These are phyloP conservation scores for Epinotia ramella DNA, from an alignment of 2,888 invertebrate species.

Conservation along the genomic window DNA sequence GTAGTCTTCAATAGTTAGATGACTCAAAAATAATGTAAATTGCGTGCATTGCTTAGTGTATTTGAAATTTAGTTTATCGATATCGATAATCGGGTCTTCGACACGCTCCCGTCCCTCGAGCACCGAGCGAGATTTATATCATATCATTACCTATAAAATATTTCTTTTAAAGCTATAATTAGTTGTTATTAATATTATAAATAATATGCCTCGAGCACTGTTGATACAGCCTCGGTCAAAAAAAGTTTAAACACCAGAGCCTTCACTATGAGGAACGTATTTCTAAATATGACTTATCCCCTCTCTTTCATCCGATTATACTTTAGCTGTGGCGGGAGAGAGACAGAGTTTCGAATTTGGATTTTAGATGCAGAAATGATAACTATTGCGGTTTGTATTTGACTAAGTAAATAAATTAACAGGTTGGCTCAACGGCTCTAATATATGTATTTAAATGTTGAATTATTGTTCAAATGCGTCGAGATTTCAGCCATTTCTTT, in stretches of 20 bases:
- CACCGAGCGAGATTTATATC: slow-evolving; percentile 80
- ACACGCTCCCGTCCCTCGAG: slow-evolving; percentile 62
- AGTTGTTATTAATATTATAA: slow-evolving; percentile 85
- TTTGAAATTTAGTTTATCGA: slow-evolving; percentile 48
- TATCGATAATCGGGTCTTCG: slow-evolving; percentile 51
- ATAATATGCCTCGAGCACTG: slow-evolving; percentile 69
- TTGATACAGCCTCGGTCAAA: slow-evolving; percentile 56
- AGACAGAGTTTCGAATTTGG: background rate
- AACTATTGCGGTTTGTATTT: slow-evolving; percentile 7
- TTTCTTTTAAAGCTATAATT: slow-evolving; percentile 84
- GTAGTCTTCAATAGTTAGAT: background rate
- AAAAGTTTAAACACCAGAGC: slow-evolving; percentile 34
- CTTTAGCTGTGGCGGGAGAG: background rate
- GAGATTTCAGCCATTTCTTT: background rate
- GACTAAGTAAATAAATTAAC: slow-evolving; percentile 29
- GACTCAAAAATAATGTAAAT: background rate
- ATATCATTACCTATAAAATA: slow-evolving; percentile 84
- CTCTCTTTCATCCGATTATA: slow-evolving; percentile 1
- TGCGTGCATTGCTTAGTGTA: background rate
- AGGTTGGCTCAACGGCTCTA: slow-evolving; percentile 10
- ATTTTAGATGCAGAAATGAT: slow-evolving; percentile 11
- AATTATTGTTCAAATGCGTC: slow-evolving; percentile 11
- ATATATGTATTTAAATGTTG: slow-evolving; percentile 21
- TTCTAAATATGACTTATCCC: slow-evolving; percentile 20
- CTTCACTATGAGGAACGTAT: slow-evolving; percentile 23